Evolutionary conservation across 2,888 invertebrate genomes (phyloP), one percentile per base, ranked within the genome.

Genomic region (Himalopsyche japonica): DNA sequence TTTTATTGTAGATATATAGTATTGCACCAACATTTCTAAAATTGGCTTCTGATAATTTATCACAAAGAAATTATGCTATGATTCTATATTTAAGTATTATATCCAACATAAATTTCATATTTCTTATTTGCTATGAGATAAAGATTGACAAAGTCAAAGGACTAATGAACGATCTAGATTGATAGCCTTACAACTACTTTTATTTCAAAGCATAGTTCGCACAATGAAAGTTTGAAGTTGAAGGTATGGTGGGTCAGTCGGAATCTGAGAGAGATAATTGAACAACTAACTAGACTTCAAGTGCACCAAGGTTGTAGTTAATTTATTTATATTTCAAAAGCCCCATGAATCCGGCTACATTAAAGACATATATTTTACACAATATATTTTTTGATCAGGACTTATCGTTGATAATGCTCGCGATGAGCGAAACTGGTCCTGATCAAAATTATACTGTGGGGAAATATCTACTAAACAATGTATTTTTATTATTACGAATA

Each of bases 81-180:
- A 2, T 15, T 70, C 30, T 4, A 10, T 27, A 27, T 27, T 30
- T 30, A 15, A 15, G 27, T 30, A 30, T 30, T 70, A 2, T 10
- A 70, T 27, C 4, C 70, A 27, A 70, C 70, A 70, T 30, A 70
- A 30, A 27, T 70, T 64, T 0, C 27, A 15, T 30, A 30, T 20
- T 20, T 34, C 24, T 37, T 77, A 77, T 77, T 77, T 34, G 37
- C 32, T 43, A 37, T n/a, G 10, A 77, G 24, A 20, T 34, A 77
- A 77, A 77, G 43, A 77, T 77, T 47, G 32, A 48, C 79, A 49
- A 43, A 84, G 84, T 84, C 84, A 84, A 84, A 84, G 81, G 84
- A 81, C 81, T 84, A 84, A 81, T 81, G 81, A 84, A 84, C 49
- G 24, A 76, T n/a, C n/a, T 76, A 79, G 83, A 76, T 83, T 80